Percentiles rank a stretch among this genome's conserved stretches.
Conservation (phyloP, 2,888 invertebrate species). For the Tuberolachnus salignus region DNA sequence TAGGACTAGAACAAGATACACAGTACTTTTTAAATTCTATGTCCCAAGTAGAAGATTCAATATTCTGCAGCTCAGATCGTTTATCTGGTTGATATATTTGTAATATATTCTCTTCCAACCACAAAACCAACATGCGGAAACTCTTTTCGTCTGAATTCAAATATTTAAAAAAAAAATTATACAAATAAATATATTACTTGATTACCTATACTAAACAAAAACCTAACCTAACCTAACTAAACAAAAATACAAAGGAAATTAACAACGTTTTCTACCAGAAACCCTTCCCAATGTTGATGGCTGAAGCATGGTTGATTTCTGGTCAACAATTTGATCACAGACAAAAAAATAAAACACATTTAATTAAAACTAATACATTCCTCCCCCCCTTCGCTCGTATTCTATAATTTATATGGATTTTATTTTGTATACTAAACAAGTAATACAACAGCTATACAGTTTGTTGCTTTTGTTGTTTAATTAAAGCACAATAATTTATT, state of each 20-base stretch:
- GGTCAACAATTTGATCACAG: background rate
- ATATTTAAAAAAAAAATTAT: background rate
- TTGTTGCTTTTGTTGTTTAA: no score
- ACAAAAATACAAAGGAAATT: no score
- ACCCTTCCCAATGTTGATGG: no score
- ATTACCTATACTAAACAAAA: no score
- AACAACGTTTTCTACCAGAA: no score
- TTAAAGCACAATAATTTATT: no score
- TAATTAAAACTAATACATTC: background rate
- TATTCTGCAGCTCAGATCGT: slow-evolving; percentile 74
- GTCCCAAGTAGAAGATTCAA: slow-evolving; percentile 73
- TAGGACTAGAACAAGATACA: slow-evolving; percentile 76
- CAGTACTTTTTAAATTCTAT: slow-evolving; percentile 76
- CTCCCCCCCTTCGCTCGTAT: no score
- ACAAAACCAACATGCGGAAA: slow-evolving; percentile 80
- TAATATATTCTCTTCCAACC: slow-evolving; percentile 94
- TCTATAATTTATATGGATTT: no score
- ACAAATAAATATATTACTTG: background rate
- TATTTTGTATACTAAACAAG: no score
- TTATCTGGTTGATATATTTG: slow-evolving; percentile 85
- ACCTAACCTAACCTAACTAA: no score
- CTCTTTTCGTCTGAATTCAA: slow-evolving; percentile 74
- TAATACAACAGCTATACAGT: no score
- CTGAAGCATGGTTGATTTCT: no score
- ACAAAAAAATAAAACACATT: background rate